Percentiles rank a stretch among this genome's conserved stretches.
phyloP scores from a whole-genome alignment of 2,888 invertebrate species.

The Dexiosoma caninum region DNA sequence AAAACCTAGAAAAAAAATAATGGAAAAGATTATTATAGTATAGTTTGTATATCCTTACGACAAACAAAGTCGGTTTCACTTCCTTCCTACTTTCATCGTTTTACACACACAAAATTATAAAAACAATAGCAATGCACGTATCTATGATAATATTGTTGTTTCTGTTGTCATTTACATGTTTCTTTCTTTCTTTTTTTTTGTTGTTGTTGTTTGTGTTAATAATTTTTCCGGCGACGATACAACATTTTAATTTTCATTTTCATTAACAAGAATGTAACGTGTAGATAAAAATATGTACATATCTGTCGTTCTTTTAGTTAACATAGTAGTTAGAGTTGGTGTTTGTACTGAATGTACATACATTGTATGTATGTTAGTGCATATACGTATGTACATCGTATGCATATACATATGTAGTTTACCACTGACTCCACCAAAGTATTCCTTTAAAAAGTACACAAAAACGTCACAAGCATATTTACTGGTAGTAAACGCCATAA shows the following conservation, averaged over 20 bases:
- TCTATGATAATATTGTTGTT: constrained; percentile 62
- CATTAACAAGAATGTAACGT: not conserved
- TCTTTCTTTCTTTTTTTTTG: too few species aligned
- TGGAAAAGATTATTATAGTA: not conserved
- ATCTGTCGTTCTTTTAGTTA: constrained; percentile 7
- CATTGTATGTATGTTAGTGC: not conserved
- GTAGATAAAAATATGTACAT: not conserved
- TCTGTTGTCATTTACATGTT: constrained; percentile 45
- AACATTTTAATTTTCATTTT: constrained; percentile 5
- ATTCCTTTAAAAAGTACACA: constrained; percentile 65
- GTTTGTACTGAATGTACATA: constrained; percentile 20
- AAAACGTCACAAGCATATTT: constrained; percentile 70
- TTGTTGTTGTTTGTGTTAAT: constrained; percentile 3
- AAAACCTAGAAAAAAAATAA: constrained; percentile 45
- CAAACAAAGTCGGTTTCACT: constrained; percentile 20
- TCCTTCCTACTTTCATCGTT: not conserved
- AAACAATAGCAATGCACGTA: constrained; percentile 62
- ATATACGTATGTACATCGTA: not conserved
- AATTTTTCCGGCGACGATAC: constrained; percentile 8
- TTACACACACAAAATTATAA: constrained; percentile 1
- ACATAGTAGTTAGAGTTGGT: not conserved
- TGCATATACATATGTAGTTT: constrained; percentile 17
- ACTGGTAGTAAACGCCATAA: constrained; percentile 73
- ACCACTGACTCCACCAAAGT: constrained; percentile 65
- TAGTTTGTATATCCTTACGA: constrained; percentile 3